Evolutionary conservation across 2,888 invertebrate species (phyloP), one percentile per base, ranked within the genome.

Genomic region (Leucozona laternaria): DNA sequence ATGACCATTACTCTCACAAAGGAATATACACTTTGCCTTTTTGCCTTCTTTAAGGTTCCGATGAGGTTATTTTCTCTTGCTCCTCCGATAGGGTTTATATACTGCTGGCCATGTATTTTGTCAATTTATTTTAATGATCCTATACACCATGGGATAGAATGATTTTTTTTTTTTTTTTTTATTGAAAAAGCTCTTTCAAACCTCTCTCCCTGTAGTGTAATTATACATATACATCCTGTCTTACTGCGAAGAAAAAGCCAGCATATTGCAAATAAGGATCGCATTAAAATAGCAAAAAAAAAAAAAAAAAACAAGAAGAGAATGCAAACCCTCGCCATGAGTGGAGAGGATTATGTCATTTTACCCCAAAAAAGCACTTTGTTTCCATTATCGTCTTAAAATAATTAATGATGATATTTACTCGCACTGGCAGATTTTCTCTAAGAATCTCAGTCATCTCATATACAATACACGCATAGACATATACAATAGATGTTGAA

Each of bases 101-200:
- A 28, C 4, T 28, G 17, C 20, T 48, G 53, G 25, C 15, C 15
- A 22, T 48, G 64, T 15, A 34, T 55, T 75, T 58, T 50, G 78
- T 79, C 79, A 73, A 83, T 79, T 83, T 68, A 50, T 60, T 73
- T 78, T 72, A 80, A 79, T 76, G 80, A 60, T 66, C 31, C 66
- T 31, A 28, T 8, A 48, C 31, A 31, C 66, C 80, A 34, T 58
- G 25, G 15, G 34, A 64, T 31, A 11, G 25, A 13, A 48, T 37
- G 34, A 34, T 45, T 17, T 40, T 22, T 34, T 37, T 2, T 45
- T 28, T 20, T 20, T 31, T 34, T 2, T 28, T 20, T 15, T 13
- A 60, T 60, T 60, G 60, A 43, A 37, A 48, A 50, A 58, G 60
- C 15, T 45, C 40, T 57, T 48, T 60, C 40, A 58, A 81, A 50